Evolutionary conservation across 2,113 vertebrate species (phyloP).

Genomic region (Pyxicephalus adspersus): DNA sequence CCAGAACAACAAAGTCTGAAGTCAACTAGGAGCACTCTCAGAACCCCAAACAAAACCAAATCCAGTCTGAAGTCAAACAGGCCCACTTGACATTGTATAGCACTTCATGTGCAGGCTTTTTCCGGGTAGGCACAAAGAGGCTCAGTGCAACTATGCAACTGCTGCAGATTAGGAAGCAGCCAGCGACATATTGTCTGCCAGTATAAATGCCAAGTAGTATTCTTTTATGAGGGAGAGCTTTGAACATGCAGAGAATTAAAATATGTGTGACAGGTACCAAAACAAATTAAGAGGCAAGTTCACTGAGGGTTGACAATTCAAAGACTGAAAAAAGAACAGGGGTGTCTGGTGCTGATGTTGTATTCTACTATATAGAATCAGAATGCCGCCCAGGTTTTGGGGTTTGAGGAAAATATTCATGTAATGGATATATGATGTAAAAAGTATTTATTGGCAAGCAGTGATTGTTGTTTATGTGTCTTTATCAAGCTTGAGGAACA

Average conservation of each 20-base stretch:
- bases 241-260: constrained; percentile 58
- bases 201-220: constrained; percentile 58
- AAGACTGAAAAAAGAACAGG: constrained; percentile 47
- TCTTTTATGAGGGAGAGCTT: constrained; percentile 57
- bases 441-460: no score
- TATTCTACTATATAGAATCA: no score
- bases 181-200: background rate
- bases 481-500: no score
- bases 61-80: constrained; percentile 64
- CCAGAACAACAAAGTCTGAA: constrained; percentile 61
- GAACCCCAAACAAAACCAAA: constrained; percentile 65
- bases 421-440: no score
- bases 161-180: constrained; percentile 65
- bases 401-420: no score
- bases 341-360: background rate
- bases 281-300: constrained; percentile 31
- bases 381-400: no score
- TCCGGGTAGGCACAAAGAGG: constrained; percentile 62
- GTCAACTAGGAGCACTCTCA: constrained; percentile 63
- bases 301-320: constrained; percentile 32
- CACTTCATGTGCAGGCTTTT: constrained; percentile 66
- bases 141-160: constrained; percentile 63
- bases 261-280: constrained; percentile 47
- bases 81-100: constrained; percentile 60
- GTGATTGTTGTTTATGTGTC: no score